Percentiles rank a stretch among this genome's conserved stretches.
Conservation (phyloP, 2,888 invertebrate genomes). For the Nephrotoma guestfalica region DNA sequence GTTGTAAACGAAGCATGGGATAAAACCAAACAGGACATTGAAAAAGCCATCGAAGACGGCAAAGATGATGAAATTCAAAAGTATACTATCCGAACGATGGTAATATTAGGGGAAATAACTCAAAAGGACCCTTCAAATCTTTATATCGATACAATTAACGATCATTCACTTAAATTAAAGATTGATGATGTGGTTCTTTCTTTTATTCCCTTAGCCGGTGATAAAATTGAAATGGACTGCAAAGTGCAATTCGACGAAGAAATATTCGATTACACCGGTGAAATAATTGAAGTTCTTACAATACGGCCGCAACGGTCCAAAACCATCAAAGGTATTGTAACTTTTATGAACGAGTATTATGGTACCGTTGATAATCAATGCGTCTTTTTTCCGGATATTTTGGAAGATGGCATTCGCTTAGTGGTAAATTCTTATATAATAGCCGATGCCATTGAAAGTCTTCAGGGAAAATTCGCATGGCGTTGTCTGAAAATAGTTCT, state of each 20-base stretch:
- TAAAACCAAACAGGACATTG: conserved; percentile 23
- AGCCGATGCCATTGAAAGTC: conserved; percentile 58
- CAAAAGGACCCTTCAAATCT: background rate
- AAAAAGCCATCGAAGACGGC: conserved; percentile 19
- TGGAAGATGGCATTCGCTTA: conserved; percentile 40
- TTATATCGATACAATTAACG: background rate
- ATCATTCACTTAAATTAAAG: background rate
- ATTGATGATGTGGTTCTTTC: background rate
- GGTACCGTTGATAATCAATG: conserved; percentile 44
- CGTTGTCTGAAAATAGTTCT: conserved; percentile 20
- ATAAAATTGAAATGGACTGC: background rate
- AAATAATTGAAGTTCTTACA: conserved; percentile 24
- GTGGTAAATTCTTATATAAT: conserved; percentile 45
- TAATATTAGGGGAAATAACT: conserved; percentile 23
- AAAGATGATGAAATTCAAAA: conserved; percentile 21
- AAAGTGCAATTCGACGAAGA: background rate
- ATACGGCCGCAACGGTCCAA: conserved; percentile 45
- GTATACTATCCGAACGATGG: conserved; percentile 18
- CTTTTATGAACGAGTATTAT: conserved; percentile 29
- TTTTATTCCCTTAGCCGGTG: background rate
- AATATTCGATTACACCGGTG: conserved; percentile 12
- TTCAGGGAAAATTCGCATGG: conserved; percentile 33
- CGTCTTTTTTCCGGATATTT: conserved; percentile 41
- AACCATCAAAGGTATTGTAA: conserved; percentile 33
- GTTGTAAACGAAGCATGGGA: conserved; percentile 39